These are phyloP conservation scores for Sarcophaga bullata DNA, from an alignment of 1,140 invertebrate genomes.

Conservation along the genomic window DNA sequence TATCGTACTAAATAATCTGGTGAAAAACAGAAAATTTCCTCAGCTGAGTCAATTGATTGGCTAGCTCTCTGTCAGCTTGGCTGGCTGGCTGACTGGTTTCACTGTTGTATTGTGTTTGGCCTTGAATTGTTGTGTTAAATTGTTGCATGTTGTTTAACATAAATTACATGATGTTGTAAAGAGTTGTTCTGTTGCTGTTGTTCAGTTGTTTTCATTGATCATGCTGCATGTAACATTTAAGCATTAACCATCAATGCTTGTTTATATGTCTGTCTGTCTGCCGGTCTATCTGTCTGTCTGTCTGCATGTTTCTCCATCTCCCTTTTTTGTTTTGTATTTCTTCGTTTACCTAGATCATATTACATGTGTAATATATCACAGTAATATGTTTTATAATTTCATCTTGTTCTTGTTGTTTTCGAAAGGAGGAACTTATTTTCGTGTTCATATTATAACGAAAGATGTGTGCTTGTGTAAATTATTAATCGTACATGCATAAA, in stretches of 20 bases:
- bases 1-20: too few relatives aligned
- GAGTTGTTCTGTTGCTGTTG: neutral
- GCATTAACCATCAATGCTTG: neutral
- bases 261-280: neutral
- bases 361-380: conserved; percentile 32
- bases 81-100: too few relatives aligned
- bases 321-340: too few relatives aligned
- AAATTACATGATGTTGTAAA: conserved; percentile 24
- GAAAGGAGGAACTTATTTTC: neutral
- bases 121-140: neutral
- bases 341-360: neutral
- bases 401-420: neutral
- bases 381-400: conserved; percentile 20
- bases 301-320: neutral
- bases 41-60: too few relatives aligned
- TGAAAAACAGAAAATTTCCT: too few relatives aligned
- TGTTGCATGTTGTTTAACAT: conserved; percentile 13
- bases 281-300: neutral
- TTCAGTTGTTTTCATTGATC: conserved; percentile 14
- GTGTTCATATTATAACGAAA: neutral
- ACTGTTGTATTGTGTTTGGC: neutral
- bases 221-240: conserved; percentile 17
- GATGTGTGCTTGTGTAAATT: conserved; percentile 40
- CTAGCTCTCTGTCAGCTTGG: too few relatives aligned
- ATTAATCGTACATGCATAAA: conserved; percentile 37